These are phyloP conservation scores for Pterocles gutturalis DNA, from an alignment of 2,113 vertebrate species.

Conservation along the genomic window DNA sequence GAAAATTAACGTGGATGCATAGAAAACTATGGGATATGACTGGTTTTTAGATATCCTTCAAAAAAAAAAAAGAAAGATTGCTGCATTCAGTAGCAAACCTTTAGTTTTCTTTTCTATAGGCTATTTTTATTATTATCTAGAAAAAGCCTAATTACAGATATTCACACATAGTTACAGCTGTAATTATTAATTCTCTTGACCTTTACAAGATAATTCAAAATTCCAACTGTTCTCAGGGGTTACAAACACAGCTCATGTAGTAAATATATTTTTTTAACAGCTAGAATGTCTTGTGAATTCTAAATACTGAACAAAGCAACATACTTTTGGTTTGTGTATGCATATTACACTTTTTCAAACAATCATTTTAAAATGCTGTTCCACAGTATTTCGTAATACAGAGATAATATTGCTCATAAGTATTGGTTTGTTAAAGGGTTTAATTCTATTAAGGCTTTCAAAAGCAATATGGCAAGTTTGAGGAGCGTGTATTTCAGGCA, in stretches of 20 bases:
- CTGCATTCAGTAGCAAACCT: not conserved
- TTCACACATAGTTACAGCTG: constrained; percentile 10
- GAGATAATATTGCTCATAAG: not conserved
- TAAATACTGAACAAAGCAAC: not conserved
- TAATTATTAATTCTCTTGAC: constrained; percentile 69
- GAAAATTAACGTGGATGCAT: not conserved
- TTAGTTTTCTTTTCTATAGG: constrained; percentile 6
- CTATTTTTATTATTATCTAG: constrained; percentile 44
- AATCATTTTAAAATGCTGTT: not conserved
- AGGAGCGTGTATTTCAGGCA: not conserved
- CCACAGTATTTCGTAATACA: not conserved
- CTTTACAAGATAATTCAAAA: constrained; percentile 59
- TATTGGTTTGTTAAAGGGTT: not conserved
- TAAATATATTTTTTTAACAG: not conserved
- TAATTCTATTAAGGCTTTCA: not conserved
- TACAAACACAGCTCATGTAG: not conserved
- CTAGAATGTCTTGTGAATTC: constrained; percentile 3
- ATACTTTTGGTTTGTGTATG: not conserved
- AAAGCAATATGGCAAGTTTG: not conserved
- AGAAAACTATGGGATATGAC: not conserved
- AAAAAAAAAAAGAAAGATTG: not conserved
- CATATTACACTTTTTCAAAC: not conserved
- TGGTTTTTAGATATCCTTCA: not conserved
- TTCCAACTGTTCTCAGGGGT: constrained; percentile 11
- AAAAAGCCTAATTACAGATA: constrained; percentile 48